These are phyloP conservation scores for Hypolimnas misippus DNA, from an alignment of 2,888 invertebrate species.

Conservation along the genomic window DNA sequence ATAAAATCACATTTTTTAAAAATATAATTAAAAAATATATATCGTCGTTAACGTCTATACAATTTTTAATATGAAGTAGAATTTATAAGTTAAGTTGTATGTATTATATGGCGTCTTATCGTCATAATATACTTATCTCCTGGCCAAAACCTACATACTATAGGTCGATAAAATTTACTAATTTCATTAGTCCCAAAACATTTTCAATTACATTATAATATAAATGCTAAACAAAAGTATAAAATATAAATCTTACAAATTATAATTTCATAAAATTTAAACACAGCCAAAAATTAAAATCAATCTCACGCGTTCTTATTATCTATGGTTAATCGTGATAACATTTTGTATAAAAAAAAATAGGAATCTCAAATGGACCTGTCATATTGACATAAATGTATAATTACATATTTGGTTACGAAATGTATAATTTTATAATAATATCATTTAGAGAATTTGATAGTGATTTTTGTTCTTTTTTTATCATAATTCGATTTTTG, in stretches of 20 bases:
- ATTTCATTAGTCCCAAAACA: neutral
- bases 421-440: neutral
- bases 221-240: neutral
- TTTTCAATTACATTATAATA: neutral
- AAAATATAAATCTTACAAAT: neutral
- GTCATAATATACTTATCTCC: no score
- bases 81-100: no score
- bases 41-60: no score
- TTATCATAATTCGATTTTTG: no score
- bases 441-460: neutral
- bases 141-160: no score
- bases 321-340: neutral
- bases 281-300: constrained; percentile 6
- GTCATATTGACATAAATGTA: constrained; percentile 1
- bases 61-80: no score
- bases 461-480: no score
- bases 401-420: neutral
- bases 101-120: no score
- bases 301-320: neutral
- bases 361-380: neutral
- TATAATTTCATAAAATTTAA: neutral
- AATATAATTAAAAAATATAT: no score
- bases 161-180: no score
- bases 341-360: neutral
- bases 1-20: no score